Evolutionary conservation across 2,888 invertebrate species (phyloP).

Genomic region (Linnaemya vulpina): DNA sequence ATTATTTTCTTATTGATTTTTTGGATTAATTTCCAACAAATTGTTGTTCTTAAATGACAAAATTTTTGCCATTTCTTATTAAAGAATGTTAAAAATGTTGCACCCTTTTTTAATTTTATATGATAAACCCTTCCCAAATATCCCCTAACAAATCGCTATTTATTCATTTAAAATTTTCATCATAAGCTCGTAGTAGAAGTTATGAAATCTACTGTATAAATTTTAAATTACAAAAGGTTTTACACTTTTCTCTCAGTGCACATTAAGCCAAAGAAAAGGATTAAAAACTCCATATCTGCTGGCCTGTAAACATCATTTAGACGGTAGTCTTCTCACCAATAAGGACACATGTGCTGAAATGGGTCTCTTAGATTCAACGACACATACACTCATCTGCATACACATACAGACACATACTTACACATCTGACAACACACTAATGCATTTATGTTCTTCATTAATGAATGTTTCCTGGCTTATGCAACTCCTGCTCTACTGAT

Average conservation of each 20-base stretch:
- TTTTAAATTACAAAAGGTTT: neutral
- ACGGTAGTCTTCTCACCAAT: conserved; percentile 25
- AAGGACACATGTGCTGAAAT: conserved; percentile 76
- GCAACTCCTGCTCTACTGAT: conserved; percentile 42
- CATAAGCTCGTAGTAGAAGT: too few species aligned
- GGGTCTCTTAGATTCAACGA: conserved; percentile 68
- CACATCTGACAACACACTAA: conserved; percentile 15
- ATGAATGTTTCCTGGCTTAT: conserved; percentile 59
- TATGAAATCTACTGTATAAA: too few species aligned
- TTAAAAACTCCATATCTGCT: conserved; percentile 76
- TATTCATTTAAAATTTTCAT: too few species aligned
- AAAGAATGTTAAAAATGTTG: too few species aligned
- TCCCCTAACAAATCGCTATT: too few species aligned
- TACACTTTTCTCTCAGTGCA: conserved; percentile 28
- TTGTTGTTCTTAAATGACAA: too few species aligned
- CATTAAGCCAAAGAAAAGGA: conserved; percentile 77
- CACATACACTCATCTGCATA: neutral
- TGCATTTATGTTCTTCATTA: conserved; percentile 52
- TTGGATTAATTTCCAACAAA: too few species aligned
- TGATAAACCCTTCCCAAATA: too few species aligned
- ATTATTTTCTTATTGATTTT: too few species aligned
- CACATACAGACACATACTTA: neutral
- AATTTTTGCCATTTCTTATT: too few species aligned
- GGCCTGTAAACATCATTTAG: conserved; percentile 19
- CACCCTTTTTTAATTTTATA: too few species aligned